phyloP scores from a whole-genome alignment of 1,140 invertebrate species.

The Danaus plexippus region DNA sequence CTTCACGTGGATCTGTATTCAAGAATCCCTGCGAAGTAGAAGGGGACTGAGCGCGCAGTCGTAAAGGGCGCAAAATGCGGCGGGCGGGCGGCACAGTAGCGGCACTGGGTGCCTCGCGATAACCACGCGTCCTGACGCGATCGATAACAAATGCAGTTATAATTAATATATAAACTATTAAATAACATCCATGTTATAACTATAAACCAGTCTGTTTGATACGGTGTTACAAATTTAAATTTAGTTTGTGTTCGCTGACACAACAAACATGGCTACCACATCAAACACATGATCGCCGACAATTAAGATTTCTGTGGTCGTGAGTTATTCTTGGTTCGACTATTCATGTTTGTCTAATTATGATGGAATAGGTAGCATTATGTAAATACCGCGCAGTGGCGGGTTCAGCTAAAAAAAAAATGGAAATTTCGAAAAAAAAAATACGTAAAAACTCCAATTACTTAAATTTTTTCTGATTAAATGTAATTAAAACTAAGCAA shows the following conservation, averaged over 20 bases:
- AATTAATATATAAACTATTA: constrained; percentile 20
- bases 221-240: constrained; percentile 4
- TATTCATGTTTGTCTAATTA: constrained; percentile 28
- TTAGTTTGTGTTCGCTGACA: constrained; percentile 13
- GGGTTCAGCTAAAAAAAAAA: background rate
- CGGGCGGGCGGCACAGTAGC: constrained; percentile 46
- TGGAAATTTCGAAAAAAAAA: no score
- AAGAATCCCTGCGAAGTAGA: constrained; percentile 25
- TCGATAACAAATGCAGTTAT: constrained; percentile 32
- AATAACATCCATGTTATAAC: constrained; percentile 28
- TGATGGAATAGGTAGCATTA: constrained; percentile 35
- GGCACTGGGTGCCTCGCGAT: constrained; percentile 52
- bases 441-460: no score
- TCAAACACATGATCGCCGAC: constrained; percentile 53
- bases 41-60: constrained; percentile 48
- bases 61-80: constrained; percentile 29
- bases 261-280: constrained; percentile 47
- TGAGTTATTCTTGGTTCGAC: constrained; percentile 38
- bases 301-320: constrained; percentile 21
- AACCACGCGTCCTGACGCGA: constrained; percentile 36
- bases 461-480: no score
- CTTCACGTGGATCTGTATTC: constrained; percentile 36
- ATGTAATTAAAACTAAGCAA: no score
- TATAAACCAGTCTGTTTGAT: constrained; percentile 10
- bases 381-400: constrained; percentile 43